phyloP scores from a whole-genome alignment of 2,888 invertebrate genomes.

The Nephrotoma guestfalica region DNA sequence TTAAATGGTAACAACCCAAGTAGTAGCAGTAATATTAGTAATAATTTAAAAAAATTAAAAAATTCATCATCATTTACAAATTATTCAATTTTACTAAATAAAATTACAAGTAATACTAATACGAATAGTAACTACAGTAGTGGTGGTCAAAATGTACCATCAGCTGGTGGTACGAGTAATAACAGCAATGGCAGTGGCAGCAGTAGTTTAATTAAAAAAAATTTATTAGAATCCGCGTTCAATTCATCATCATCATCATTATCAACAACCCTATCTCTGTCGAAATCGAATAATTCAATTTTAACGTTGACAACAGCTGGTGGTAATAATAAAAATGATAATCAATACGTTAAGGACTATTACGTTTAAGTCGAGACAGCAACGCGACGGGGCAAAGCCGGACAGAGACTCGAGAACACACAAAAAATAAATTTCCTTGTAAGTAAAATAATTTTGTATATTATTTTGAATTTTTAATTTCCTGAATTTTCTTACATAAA shows the following conservation, averaged over 20 bases:
- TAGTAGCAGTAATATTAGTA: not conserved
- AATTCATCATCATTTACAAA: constrained; percentile 12
- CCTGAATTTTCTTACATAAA: too few species aligned
- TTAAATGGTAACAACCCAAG: not conserved
- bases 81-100: constrained; percentile 9
- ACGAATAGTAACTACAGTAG: not conserved
- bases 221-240: not conserved
- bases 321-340: not conserved
- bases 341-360: constrained; percentile 1
- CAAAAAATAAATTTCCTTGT: not conserved
- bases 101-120: not conserved
- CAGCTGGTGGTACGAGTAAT: not conserved
- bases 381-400: too few species aligned
- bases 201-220: not conserved
- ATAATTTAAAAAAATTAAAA: not conserved
- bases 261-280: not conserved
- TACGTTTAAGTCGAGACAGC: not conserved
- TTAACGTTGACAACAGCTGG: not conserved
- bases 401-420: too few species aligned
- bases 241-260: not conserved
- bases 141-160: not conserved
- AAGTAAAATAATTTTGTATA: not conserved
- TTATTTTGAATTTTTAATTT: too few species aligned
- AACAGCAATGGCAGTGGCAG: not conserved
- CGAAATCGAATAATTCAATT: not conserved